Evolutionary conservation across 2,888 invertebrate genomes (phyloP).

Genomic region (Rhyacophila evoluta): DNA sequence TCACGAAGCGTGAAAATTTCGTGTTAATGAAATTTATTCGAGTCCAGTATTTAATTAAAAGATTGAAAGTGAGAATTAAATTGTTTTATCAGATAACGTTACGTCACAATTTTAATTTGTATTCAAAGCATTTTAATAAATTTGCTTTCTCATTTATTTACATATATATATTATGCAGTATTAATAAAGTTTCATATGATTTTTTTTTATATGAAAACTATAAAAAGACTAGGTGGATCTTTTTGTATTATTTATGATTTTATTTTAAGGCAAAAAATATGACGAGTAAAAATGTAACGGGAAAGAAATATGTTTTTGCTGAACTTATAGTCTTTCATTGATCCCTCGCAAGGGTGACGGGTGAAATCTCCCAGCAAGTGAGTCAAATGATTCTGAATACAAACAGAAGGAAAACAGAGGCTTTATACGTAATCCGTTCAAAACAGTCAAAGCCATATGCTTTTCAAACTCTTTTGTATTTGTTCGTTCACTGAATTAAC

Average conservation of each 20-base stretch:
- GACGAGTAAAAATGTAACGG: neutral
- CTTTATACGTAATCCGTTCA: conserved; percentile 7
- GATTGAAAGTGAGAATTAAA: neutral
- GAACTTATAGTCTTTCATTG: neutral
- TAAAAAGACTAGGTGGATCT: too few relatives aligned
- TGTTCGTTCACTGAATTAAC: neutral
- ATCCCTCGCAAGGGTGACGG: neutral
- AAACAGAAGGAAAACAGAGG: neutral
- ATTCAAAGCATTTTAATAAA: too few relatives aligned
- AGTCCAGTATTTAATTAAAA: neutral
- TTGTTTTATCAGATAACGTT: neutral
- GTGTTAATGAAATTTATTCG: neutral
- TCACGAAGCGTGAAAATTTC: neutral
- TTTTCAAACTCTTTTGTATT: neutral
- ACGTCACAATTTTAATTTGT: too few relatives aligned
- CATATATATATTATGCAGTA: too few relatives aligned
- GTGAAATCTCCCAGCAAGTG: neutral
- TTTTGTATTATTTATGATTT: too few relatives aligned
- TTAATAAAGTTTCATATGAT: too few relatives aligned
- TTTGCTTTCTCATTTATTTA: too few relatives aligned
- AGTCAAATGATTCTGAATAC: neutral
- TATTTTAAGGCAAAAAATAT: too few relatives aligned
- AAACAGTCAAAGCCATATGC: neutral
- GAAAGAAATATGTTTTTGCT: neutral
- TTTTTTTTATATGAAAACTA: too few relatives aligned